Evolutionary conservation across 1,140 invertebrate species (phyloP), one percentile per base, ranked within the genome.

Genomic region (Chymomyza costata): DNA sequence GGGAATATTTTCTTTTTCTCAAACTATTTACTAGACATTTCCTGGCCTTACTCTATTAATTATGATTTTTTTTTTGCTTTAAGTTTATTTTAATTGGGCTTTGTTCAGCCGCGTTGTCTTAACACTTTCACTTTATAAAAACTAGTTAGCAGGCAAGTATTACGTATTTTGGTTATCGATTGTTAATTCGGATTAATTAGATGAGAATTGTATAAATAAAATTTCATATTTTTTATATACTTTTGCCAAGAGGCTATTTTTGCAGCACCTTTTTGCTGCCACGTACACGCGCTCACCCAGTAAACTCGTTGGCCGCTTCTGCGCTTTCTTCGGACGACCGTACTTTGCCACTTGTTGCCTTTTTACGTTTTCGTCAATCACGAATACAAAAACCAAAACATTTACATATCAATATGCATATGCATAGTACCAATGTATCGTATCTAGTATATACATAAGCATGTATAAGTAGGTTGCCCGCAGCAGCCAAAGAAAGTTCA

Each of bases 401-500:
- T 69, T 64, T 48, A 54, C 66, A 70, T 65, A 52, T 8, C 3
- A 5, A 25, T 8, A 25, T 8, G 3, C 21, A 8, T 25, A 25
- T 8, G 8, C 21, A 25, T n/a, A n/a, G n/a, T n/a, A n/a, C n/a
- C n/a, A n/a, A n/a, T n/a, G n/a, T n/a, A n/a, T n/a, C n/a, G n/a
- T n/a, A n/a, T n/a, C n/a, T n/a, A n/a, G n/a, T n/a, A n/a, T n/a
- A n/a, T n/a, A n/a, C n/a, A n/a, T n/a, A n/a, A n/a, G 8, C 21
- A 5, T 25, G 21, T 25, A 25, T 25, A n/a, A n/a, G 21, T 25
- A 8, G 21, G 21, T 25, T 25, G 46, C 37, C 7, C 34, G 50
- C 57, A 67, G 58, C 52, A 55, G 53, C 28, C 11, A 40, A 80
- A 65, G 73, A 80, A 80, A 78, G 74, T 78, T 71, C 50, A 57